Evolutionary conservation across 2,113 vertebrate genomes (phyloP).

Genomic region (Suncus etruscus): DNA sequence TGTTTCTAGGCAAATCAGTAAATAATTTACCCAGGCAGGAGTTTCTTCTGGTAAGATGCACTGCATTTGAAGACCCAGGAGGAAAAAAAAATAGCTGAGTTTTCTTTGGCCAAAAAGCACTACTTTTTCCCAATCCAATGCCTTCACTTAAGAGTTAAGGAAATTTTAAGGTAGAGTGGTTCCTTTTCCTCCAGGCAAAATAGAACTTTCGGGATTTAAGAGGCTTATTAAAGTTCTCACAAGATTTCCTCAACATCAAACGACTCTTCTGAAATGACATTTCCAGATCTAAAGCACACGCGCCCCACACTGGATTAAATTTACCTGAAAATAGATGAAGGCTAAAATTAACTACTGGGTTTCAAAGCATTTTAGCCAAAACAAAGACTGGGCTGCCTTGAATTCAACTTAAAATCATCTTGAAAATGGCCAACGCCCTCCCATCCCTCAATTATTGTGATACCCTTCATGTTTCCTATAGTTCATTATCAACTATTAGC

Average conservation of each 20-base stretch:
- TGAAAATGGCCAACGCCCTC: neutral
- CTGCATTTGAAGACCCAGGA: constrained; percentile 54
- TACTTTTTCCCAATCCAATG: constrained; percentile 57
- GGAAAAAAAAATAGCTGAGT: neutral
- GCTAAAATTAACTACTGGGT: constrained; percentile 69
- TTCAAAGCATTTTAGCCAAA: constrained; percentile 60
- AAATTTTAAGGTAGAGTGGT: constrained; percentile 47
- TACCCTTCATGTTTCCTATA: neutral
- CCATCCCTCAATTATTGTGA: neutral
- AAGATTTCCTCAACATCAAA: constrained; percentile 82
- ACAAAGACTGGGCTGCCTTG: constrained; percentile 34
- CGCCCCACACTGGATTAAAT: constrained; percentile 72
- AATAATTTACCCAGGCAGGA: neutral
- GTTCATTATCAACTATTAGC: neutral
- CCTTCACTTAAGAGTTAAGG: constrained; percentile 55
- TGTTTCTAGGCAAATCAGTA: constrained; percentile 27
- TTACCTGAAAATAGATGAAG: constrained; percentile 69
- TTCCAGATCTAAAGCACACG: constrained; percentile 78
- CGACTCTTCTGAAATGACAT: constrained; percentile 74
- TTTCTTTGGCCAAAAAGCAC: constrained; percentile 43
- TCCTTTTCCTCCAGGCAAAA: constrained; percentile 70
- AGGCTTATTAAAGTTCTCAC: constrained; percentile 80
- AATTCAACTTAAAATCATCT: constrained; percentile 36
- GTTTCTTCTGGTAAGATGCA: constrained; percentile 33
- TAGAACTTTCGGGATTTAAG: constrained; percentile 72